Evolutionary conservation across 2,888 invertebrate genomes (phyloP).

Genomic region (Miltochrista miniata): DNA sequence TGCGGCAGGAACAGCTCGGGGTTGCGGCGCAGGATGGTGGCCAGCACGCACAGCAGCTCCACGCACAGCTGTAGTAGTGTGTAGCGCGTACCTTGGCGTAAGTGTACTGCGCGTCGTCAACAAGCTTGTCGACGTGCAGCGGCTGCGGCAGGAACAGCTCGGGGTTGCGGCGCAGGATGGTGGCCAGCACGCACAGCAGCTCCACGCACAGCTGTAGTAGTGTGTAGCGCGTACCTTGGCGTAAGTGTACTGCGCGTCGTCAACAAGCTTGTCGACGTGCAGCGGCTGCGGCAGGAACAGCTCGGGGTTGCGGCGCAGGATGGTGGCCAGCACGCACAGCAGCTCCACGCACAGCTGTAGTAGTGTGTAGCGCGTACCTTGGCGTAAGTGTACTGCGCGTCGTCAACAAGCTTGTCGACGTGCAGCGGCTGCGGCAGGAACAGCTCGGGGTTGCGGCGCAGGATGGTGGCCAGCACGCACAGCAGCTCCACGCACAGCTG

Average conservation of each 20-base stretch:
- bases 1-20: constrained; percentile 95
- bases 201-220: constrained; percentile 89
- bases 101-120: too few species aligned
- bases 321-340: constrained; percentile 95
- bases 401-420: too few species aligned
- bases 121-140: too few species aligned
- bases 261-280: too few species aligned
- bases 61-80: constrained; percentile 89
- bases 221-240: too few species aligned
- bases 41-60: constrained; percentile 93
- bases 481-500: constrained; percentile 89
- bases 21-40: constrained; percentile 96
- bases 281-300: constrained; percentile 91
- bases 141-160: constrained; percentile 93
- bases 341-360: constrained; percentile 89
- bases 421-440: constrained; percentile 90
- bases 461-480: constrained; percentile 95
- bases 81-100: too few species aligned
- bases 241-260: too few species aligned
- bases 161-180: constrained; percentile 96
- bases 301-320: constrained; percentile 97
- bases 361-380: too few species aligned
- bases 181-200: constrained; percentile 94
- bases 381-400: too few species aligned
- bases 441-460: constrained; percentile 97